Base-by-base conservation (phyloP, 2,113 vertebrate genomes). In the Austrofundulus limnaeus region DNA sequence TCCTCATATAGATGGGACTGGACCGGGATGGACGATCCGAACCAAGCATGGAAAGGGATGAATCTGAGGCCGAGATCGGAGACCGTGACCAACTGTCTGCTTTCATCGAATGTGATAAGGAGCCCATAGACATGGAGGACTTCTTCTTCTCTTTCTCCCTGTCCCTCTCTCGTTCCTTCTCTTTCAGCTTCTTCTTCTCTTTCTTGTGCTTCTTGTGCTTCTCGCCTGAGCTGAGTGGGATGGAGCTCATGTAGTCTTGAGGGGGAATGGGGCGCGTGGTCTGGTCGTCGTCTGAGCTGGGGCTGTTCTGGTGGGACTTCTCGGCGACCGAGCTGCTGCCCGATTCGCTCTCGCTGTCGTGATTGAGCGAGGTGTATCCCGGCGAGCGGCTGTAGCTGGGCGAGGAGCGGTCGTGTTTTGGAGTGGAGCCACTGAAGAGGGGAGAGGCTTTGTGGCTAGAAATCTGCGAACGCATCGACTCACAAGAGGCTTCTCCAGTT, bases 141-240 rank as follows among this genome's bases (percentile, higher is more conserved):
- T 97, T 98, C 90, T 98, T 98, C 88, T 98, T 98, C 77, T 98
- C 94, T 66, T 96, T 91, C 46, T 98, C 95, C 70, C 84, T 38
- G 1, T 98, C 96, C 56, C 95, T 65, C 23, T 93, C 91, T 9
- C 94, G 85, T 13, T 98, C 95, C 71, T 93, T 93, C 68, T 98
- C 95, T 21, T 96, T 99, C 54, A 95, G 93, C 84, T 97, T 98
- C 70, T 98, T 98, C 89, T 98, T 98, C 78, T 99, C 95, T 65
- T 98, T 98, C 90, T 99, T 98, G 93, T 99, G 97, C 72, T 99
- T 99, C 86, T 98, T 99, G 89, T 99, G 97, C 53, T 98, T 99
- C 79, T 98, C 96, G 2, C 95, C 92, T 38, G 94, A 94, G 61
- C 95, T 95, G 15, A 97, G 94, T 0, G 96, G 92, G 17, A 91